A percentile compares a stretch with the other conserved stretches of the same genome.
Evolutionary conservation across 2,797 vertebrate genomes (phyloP).

Genomic region (Tinamus major): DNA sequence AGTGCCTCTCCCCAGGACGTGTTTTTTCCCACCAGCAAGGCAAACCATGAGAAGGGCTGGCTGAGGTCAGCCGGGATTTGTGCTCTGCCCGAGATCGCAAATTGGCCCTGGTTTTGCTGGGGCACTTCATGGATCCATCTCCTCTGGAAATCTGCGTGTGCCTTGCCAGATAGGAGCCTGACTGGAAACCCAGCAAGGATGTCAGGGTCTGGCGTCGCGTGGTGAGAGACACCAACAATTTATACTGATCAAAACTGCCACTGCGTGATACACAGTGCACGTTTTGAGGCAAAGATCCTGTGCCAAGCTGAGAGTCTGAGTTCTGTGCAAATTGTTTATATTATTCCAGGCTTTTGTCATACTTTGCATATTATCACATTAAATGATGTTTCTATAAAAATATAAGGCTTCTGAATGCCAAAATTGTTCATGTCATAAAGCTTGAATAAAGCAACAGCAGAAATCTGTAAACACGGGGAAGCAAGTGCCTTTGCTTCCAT

Average conservation of each 20-base stretch:
- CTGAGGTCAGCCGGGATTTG: not conserved
- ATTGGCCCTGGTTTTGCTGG: not conserved
- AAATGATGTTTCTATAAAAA: slow-evolving; percentile 22
- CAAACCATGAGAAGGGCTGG: too few relatives aligned
- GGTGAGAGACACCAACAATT: accelerated
- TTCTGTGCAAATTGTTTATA: not conserved
- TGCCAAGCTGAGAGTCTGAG: not conserved
- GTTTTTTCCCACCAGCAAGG: not conserved
- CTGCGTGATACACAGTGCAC: not conserved
- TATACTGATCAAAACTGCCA: not conserved
- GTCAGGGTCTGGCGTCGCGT: not conserved
- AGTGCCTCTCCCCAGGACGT: accelerated
- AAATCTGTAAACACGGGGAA: slow-evolving; percentile 39
- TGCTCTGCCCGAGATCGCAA: not conserved
- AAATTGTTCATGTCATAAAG: slow-evolving; percentile 12
- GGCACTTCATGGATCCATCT: not conserved
- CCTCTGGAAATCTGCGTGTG: not conserved
- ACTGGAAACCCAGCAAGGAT: not conserved
- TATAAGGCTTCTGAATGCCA: slow-evolving; percentile 2
- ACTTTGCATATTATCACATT: not conserved
- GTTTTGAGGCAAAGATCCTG: not conserved
- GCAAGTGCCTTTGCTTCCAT: not conserved
- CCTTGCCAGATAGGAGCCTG: not conserved
- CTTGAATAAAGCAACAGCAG: slow-evolving; percentile 21
- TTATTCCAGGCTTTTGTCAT: slow-evolving; percentile 12